Conservation (phyloP, 2,113 vertebrate species). For the Pluvianellus socialis region DNA sequence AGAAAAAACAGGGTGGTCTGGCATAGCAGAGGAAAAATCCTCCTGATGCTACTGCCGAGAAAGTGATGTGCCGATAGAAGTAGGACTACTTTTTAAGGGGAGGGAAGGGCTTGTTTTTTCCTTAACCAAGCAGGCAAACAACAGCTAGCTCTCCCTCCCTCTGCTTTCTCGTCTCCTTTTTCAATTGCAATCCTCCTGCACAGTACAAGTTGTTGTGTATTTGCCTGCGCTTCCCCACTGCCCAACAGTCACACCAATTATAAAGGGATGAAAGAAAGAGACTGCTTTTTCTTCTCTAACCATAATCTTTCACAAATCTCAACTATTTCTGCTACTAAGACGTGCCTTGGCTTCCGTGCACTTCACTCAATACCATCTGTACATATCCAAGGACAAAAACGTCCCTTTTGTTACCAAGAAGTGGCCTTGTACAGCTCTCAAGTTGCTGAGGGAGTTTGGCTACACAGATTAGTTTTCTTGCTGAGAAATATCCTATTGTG, state of each 20-base stretch:
- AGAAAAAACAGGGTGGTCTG: neutral
- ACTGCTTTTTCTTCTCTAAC: neutral
- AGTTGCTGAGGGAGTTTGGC: neutral
- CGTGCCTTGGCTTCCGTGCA: neutral
- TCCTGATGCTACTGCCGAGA: neutral
- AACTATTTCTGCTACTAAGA: neutral
- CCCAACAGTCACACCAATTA: neutral
- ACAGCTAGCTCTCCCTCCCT: neutral
- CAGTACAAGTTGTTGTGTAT: neutral
- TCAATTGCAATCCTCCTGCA: neutral
- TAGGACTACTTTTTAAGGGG: neutral
- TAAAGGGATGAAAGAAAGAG: neutral
- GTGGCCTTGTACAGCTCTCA: neutral
- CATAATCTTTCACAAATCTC: neutral
- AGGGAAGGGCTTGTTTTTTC: neutral
- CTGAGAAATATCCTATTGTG: neutral
- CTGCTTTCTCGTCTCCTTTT: neutral
- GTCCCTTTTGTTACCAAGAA: neutral
- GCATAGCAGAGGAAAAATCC: neutral
- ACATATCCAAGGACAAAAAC: slow-evolving; percentile 1
- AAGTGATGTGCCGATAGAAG: neutral
- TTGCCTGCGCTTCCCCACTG: neutral
- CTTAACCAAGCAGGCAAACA: neutral
- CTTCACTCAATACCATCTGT: neutral
- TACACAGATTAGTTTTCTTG: neutral